Percentiles rank a stretch among this genome's conserved stretches.
These are phyloP conservation scores for roundworm (Caenorhabditis elegans) DNA, from an alignment of 1,140 invertebrate species.

Conservation along the genomic window WBcel235 BX284605.5:335501-336000, in stretches of 20 bases:
- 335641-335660: not conserved
- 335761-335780: conserved; percentile 60
- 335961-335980: conserved; percentile 42
- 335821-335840: conserved; percentile 65
- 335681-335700: conserved; percentile 50
- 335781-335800: conserved; percentile 63
- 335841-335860: conserved; percentile 33
- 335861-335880: not conserved
- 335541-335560: not conserved
- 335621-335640: not conserved
- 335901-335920: conserved; percentile 33
- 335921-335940: conserved; percentile 7
- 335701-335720: conserved; percentile 58
- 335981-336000: conserved; percentile 63
- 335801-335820: conserved; percentile 62
- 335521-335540: not conserved
- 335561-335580: not conserved
- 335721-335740: conserved; percentile 62
- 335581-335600: not conserved
- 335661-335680: not conserved
- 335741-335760: conserved; percentile 54
- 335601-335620: not conserved
- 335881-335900: conserved; percentile 9
- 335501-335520: not conserved
- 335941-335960: too few relatives aligned